Conservation (phyloP, 2,797 vertebrate genomes). For the Mycteria americana region DNA sequence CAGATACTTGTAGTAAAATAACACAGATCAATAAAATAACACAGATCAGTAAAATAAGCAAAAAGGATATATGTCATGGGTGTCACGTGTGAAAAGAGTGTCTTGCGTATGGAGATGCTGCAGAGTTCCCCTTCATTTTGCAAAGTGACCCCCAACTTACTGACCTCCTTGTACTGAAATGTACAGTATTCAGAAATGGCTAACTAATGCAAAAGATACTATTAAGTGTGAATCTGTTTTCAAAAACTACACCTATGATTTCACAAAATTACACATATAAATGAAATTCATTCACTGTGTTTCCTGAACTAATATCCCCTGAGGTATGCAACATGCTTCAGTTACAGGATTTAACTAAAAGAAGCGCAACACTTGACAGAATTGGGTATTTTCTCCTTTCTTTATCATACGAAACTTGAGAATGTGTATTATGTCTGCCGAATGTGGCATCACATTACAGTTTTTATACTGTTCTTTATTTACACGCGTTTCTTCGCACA, state of each 20-base stretch:
- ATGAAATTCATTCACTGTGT: neutral
- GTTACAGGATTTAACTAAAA: neutral
- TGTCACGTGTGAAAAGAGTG: rapidly evolving
- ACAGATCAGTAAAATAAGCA: neutral
- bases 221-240: neutral
- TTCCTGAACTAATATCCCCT: neutral
- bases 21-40: neutral
- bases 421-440: neutral
- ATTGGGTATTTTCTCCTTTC: neutral
- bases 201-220: neutral
- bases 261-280: neutral
- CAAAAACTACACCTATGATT: neutral
- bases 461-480: neutral
- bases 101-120: neutral
- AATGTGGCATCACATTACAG: neutral
- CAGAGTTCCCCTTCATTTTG: neutral
- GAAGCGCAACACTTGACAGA: neutral
- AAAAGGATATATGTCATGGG: neutral
- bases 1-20: neutral
- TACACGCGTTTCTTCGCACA: neutral
- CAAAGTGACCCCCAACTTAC: rapidly evolving
- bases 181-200: neutral
- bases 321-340: neutral
- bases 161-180: neutral
- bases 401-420: neutral